These are phyloP conservation scores for Rhinichthys klamathensis DNA, from an alignment of 2,113 vertebrate genomes.

Conservation along the genomic window DNA sequence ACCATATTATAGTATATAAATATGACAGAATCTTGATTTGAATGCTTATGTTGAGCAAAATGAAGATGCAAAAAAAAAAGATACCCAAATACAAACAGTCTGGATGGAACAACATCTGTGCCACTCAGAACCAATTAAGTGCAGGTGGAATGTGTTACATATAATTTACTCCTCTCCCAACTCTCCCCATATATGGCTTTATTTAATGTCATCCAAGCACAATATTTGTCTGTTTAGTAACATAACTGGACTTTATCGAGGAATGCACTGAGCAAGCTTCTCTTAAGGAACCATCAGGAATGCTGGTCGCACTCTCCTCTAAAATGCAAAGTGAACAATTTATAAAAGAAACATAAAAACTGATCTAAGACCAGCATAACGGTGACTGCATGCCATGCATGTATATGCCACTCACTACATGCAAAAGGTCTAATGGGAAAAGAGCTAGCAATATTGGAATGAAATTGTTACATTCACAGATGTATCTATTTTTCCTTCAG, in stretches of 20 bases:
- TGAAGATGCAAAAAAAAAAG: background rate
- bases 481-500: background rate
- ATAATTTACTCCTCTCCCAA: slow-evolving; percentile 42
- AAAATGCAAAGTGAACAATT: background rate
- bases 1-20: background rate
- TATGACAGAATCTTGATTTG: background rate
- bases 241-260: slow-evolving; percentile 22
- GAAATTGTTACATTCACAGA: background rate
- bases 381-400: background rate
- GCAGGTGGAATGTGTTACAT: slow-evolving; percentile 29
- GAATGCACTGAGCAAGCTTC: background rate
- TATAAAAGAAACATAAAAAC: background rate
- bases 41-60: slow-evolving; percentile 17
- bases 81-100: slow-evolving; percentile 22
- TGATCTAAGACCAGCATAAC: background rate
- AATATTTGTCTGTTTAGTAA: slow-evolving; percentile 47
- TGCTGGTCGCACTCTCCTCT: background rate
- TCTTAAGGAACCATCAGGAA: background rate
- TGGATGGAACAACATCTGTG: background rate
- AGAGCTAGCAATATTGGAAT: background rate
- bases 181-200: slow-evolving; percentile 35
- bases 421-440: background rate
- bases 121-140: slow-evolving; percentile 26
- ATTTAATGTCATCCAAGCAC: slow-evolving; percentile 39
- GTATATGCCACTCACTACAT: background rate